Evolutionary conservation across 2,113 vertebrate species (phyloP).

Genomic region (Zosterops japonicus): DNA sequence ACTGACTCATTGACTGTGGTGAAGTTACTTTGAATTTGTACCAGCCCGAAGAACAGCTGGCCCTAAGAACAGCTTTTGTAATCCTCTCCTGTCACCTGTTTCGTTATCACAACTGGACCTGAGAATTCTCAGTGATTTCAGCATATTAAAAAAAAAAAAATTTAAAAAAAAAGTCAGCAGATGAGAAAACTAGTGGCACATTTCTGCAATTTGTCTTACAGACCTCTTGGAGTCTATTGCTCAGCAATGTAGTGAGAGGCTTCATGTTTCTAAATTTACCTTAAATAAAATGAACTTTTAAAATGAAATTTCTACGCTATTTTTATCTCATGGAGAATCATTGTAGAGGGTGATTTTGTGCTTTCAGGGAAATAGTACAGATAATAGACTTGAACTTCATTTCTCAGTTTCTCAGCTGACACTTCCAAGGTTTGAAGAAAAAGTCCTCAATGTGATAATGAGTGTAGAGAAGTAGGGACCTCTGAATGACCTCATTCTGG

Average conservation of each 20-base stretch:
- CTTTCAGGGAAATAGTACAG: not conserved
- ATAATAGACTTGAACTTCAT: not conserved
- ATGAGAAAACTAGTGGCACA: not conserved
- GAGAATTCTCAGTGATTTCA: not conserved
- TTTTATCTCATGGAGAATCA: not conserved
- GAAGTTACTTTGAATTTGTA: not conserved
- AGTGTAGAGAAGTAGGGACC: not conserved
- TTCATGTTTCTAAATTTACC: not conserved
- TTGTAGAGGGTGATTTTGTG: not conserved
- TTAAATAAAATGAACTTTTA: not conserved
- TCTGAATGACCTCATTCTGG: not conserved
- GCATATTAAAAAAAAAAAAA: not conserved
- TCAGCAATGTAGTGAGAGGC: not conserved
- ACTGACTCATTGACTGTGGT: not conserved
- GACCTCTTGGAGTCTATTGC: not conserved
- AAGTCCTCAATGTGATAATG: not conserved
- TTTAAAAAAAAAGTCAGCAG: too few relatives aligned
- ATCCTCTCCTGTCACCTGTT: not conserved
- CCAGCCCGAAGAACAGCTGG: not conserved
- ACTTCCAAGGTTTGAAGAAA: not conserved
- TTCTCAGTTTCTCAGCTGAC: not conserved
- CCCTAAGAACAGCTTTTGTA: not conserved
- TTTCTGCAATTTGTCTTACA: not conserved
- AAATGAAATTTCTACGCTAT: not conserved
- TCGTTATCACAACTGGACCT: not conserved